Evolutionary conservation across 1,140 invertebrate species (phyloP), one percentile per base, ranked within the genome.

Genomic region (Campodea augens): DNA sequence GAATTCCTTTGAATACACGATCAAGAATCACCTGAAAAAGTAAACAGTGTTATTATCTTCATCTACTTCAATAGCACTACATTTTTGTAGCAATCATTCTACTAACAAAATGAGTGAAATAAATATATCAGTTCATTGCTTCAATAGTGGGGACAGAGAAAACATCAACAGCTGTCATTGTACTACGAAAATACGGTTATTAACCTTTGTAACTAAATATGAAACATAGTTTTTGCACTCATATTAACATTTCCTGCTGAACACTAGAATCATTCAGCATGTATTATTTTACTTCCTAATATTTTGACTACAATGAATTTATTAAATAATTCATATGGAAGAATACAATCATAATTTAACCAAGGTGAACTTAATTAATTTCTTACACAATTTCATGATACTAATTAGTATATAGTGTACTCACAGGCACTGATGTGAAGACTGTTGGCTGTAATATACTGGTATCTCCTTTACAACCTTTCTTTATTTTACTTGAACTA

Each of bases 401-500:
- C 39, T 44, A 38, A 22, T 15, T 25, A 43, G 23, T 43, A 27
- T 40, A 43, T 46, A 39, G 37, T 19, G 12, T 32, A 67, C 70
- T 70, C 60, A 92, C 84, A 21, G 95, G 95, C 25, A 99, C 95
- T 42, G 87, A 76, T 3, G 91, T 90, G 65, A 98, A 81, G 51
- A 92, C 80, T 1, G 92, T 96, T 13, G 95, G 95, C 56, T 75
- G 72, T 20, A 98, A 64, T 0, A 92, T 77, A 18, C 81, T 77
- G 4, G 89, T 85, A 63, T 98, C 95, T 5, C 95, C 84, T 55
- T 75, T 80, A 23, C 79, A 81, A 4, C 92, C 92, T 49, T 77
- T 75, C 68, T 89, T 91, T 46, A 99, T 91, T 66, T 93, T 97
- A 57, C 83, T 91, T 37, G 90, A 89, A 3, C 84, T 78, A 61